These are phyloP conservation scores for Botrylloides violaceus DNA, from an alignment of 23 tunicate genomes.

Conservation along the genomic window DNA sequence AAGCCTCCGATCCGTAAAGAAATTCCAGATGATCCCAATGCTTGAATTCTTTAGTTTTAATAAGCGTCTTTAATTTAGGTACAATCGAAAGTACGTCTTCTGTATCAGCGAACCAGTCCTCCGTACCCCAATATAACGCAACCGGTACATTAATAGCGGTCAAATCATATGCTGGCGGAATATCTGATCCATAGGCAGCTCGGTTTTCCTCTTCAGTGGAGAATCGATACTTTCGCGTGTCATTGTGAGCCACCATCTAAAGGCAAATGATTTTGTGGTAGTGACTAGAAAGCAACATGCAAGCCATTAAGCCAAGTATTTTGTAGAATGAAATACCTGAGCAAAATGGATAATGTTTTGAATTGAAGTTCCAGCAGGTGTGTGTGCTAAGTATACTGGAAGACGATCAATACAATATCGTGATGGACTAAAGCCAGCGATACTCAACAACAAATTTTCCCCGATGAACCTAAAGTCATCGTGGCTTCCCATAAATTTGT, in stretches of 20 bases:
- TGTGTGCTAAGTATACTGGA: slow-evolving; percentile 68
- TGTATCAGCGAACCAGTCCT: slow-evolving; percentile 77
- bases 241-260: slow-evolving; percentile 16
- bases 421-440: slow-evolving; percentile 49
- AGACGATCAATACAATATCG: slow-evolving; percentile 44
- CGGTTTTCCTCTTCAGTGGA: slow-evolving; percentile 38
- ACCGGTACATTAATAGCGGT: slow-evolving; percentile 44
- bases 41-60: slow-evolving; percentile 25
- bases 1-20: slow-evolving; percentile 42
- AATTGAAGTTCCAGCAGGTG: slow-evolving; percentile 79
- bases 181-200: slow-evolving; percentile 47
- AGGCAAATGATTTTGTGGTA: background rate
- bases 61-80: slow-evolving; percentile 26
- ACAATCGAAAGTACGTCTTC: slow-evolving; percentile 47
- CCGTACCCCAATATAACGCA: slow-evolving; percentile 66
- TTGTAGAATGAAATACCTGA: slow-evolving; percentile 32
- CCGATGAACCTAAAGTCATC: slow-evolving; percentile 22
- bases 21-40: slow-evolving; percentile 74
- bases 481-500: slow-evolving; percentile 4
- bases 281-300: background rate
- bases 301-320: background rate
- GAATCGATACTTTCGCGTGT: slow-evolving; percentile 14
- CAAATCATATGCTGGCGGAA: slow-evolving; percentile 75
- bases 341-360: slow-evolving; percentile 79
- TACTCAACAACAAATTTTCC: slow-evolving; percentile 43